Base-by-base conservation (phyloP, 1,140 invertebrate genomes). In the Drosophila subpulchrella region DNA sequence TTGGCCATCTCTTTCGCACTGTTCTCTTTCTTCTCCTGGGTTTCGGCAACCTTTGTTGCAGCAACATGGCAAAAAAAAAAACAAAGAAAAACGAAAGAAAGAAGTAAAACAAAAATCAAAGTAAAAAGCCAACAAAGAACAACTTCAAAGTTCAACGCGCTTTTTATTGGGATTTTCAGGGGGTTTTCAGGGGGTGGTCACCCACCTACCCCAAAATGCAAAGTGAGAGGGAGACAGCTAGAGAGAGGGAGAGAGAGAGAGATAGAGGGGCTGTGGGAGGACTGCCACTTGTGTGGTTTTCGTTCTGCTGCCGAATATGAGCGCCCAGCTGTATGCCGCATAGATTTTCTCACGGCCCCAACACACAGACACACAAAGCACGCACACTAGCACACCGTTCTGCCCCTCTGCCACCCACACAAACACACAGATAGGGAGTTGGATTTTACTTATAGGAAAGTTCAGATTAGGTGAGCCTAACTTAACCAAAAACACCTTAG, bases 291-390 rank as follows among this genome's bases (percentile, higher is more conserved):
- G 60, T 76, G 62, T 61, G 58, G 17, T 34, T 38, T 51, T 44
- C 24, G 54, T 59, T 71, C 41, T 57, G 71, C 42, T 70, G 59
- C 63, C 32, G 12, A 80, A 78, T 75, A 88, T 88, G 83, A 65
- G 84, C 83, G 84, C 83, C 83, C 83, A 88, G 80, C 84, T 89
- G 84, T 84, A 89, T 88, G 80, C 84, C 84, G 80, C 83, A 88
- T 86, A 86, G 83, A 86, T 86, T 88, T 83, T 86, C 79, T 88
- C 79, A 88, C 83, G 84, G 76, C 72, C 54, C 67, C n/a, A 50
- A 36, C 66, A 75, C 38, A 70, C 59, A 67, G 12, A 60, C 42
- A 56, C 46, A 47, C 38, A 70, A 2, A 17, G 39, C 17, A 42
- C 51, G n/a, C 17, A 46, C 11, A 42, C 41, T 13, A 4, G 8